These are phyloP conservation scores for Heliconius ethilla DNA, from an alignment of 2,888 invertebrate genomes.

Conservation along the genomic window DNA sequence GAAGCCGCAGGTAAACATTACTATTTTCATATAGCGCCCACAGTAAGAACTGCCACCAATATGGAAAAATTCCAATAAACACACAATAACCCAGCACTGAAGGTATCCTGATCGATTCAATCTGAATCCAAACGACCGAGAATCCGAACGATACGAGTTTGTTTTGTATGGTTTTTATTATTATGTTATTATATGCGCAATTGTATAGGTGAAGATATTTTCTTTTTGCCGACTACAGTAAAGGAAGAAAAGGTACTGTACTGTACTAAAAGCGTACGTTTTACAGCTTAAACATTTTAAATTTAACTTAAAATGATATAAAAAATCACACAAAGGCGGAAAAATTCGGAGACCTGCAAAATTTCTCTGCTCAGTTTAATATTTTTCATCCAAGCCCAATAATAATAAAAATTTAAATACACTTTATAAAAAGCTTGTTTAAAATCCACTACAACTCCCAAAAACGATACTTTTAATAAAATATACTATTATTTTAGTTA, in stretches of 20 bases:
- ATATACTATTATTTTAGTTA: neutral
- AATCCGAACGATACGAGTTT: constrained; percentile 55
- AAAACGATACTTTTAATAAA: neutral
- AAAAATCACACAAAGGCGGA: too few relatives aligned
- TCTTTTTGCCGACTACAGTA: neutral
- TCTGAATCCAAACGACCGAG: constrained; percentile 61
- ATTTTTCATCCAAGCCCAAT: neutral
- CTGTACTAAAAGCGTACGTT: too few relatives aligned
- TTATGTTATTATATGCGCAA: constrained; percentile 41
- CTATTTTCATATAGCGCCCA: constrained; percentile 47
- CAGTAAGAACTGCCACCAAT: constrained; percentile 44
- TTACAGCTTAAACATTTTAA: neutral
- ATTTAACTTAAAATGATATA: neutral
- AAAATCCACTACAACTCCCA: neutral
- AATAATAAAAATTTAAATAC: neutral
- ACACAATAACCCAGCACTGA: constrained; percentile 65
- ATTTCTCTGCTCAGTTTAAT: neutral
- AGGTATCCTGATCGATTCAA: constrained; percentile 68
- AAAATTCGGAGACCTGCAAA: neutral
- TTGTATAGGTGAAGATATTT: constrained; percentile 5
- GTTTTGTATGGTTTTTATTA: constrained; percentile 54
- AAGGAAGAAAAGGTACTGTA: neutral
- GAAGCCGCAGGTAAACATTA: neutral
- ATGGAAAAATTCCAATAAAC: constrained; percentile 67
- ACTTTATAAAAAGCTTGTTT: neutral